Percentiles rank a stretch among this genome's conserved stretches.
These are phyloP conservation scores for Brachionichthys hirsutus DNA, from an alignment of 2,113 vertebrate species.

Conservation along the genomic window DNA sequence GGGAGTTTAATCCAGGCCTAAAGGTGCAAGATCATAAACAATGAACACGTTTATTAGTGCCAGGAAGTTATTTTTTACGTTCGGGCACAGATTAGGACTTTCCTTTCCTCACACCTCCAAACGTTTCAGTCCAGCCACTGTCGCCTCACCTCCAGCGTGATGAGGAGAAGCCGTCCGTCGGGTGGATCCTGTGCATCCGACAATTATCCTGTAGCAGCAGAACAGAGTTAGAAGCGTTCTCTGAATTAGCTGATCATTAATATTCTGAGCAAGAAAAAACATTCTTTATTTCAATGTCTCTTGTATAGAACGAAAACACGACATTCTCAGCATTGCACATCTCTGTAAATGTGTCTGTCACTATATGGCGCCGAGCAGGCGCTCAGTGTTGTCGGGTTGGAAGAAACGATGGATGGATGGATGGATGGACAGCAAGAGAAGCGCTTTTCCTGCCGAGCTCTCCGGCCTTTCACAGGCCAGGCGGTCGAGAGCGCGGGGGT, in stretches of 20 bases:
- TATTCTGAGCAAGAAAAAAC: slow-evolving; percentile 55
- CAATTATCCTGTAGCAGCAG: slow-evolving; percentile 81
- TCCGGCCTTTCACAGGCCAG: slow-evolving; percentile 8
- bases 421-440: slow-evolving; percentile 16
- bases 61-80: neutral
- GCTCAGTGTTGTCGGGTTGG: slow-evolving; percentile 21
- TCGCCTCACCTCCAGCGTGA: slow-evolving; percentile 20
- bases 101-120: slow-evolving; percentile 1
- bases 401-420: slow-evolving; percentile 31
- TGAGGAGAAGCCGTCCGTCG: slow-evolving; percentile 79
- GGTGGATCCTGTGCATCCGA: slow-evolving; percentile 97
- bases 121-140: slow-evolving; percentile 21
- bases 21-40: neutral
- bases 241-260: slow-evolving; percentile 67
- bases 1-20: too few species aligned
- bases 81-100: neutral
- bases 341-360: slow-evolving; percentile 35
- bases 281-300: slow-evolving; percentile 94
- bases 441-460: slow-evolving; percentile 1
- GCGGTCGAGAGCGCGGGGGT: neutral
- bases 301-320: slow-evolving; percentile 82
- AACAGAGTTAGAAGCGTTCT: slow-evolving; percentile 80
- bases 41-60: too few species aligned
- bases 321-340: slow-evolving; percentile 75
- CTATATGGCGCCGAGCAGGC: slow-evolving; percentile 4